These are phyloP conservation scores for Zosterops hypoxanthus DNA, from an alignment of 2,113 vertebrate genomes.

Conservation along the genomic window DNA sequence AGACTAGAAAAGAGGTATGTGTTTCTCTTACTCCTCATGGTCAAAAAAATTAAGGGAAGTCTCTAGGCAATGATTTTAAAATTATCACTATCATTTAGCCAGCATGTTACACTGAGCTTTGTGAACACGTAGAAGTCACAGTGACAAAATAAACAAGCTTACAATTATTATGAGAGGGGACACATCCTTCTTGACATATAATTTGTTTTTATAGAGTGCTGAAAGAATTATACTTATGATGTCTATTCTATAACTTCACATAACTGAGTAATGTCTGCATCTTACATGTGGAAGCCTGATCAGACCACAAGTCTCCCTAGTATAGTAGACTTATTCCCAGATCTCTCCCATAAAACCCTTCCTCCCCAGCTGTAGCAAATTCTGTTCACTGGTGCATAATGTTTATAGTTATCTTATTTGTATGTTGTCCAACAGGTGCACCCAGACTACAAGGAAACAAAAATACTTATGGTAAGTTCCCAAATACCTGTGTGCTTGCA, in stretches of 20 bases:
- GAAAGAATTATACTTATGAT: background rate
- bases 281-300: background rate
- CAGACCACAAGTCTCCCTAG: background rate
- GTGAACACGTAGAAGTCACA: background rate
- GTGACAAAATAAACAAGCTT: background rate
- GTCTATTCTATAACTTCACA: background rate
- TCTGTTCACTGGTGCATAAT: background rate
- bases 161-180: background rate
- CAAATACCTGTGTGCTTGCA: background rate
- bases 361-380: background rate
- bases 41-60: background rate
- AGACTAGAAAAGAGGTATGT: background rate
- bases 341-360: background rate
- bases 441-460: slow-evolving; percentile 23
- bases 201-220: background rate
- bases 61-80: background rate
- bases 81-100: background rate
- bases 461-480: slow-evolving; percentile 35
- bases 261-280: background rate
- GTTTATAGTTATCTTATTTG: background rate
- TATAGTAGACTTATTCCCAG: background rate
- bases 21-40: background rate
- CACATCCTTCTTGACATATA: background rate
- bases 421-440: slow-evolving; percentile 41
- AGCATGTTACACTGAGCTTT: background rate